These are phyloP conservation scores for Heteractis magnifica DNA, from an alignment of 92 coral and sea anemone species.

Conservation along the genomic window DNA sequence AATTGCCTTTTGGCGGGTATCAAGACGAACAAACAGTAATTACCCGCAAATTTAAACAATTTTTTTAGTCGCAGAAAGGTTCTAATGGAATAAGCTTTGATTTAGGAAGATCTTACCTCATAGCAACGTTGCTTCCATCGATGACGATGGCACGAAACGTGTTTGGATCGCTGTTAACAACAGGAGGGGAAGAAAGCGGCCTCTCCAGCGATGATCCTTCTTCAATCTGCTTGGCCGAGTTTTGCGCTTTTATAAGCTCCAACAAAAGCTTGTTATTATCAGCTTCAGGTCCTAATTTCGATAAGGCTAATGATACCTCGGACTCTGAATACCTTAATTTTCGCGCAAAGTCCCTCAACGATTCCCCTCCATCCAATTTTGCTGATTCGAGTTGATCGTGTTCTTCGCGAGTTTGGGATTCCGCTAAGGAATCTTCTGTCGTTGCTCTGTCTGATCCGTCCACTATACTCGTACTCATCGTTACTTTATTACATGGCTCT, in stretches of 20 bases:
- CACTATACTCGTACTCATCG: neutral
- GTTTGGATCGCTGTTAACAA: slow-evolving; percentile 52
- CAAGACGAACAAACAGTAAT: slow-evolving; percentile 4
- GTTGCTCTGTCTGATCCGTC: neutral
- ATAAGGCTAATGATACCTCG: slow-evolving; percentile 62
- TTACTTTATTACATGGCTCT: neutral
- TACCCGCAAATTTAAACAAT: slow-evolving; percentile 10
- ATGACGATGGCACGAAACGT: slow-evolving; percentile 87
- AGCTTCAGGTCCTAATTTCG: slow-evolving; percentile 82
- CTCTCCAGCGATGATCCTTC: slow-evolving; percentile 72
- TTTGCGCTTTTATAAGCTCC: slow-evolving; percentile 81
- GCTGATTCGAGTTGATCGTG: slow-evolving; percentile 3
- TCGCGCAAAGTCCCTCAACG: slow-evolving; percentile 75
- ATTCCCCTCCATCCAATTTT: slow-evolving; percentile 34
- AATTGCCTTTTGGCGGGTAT: slow-evolving; percentile 37
- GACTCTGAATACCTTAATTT: slow-evolving; percentile 83
- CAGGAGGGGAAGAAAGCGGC: slow-evolving; percentile 31
- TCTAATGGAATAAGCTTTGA: slow-evolving; percentile 5
- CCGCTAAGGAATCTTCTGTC: slow-evolving; percentile 24
- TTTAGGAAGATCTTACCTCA: slow-evolving; percentile 68
- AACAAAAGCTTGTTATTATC: slow-evolving; percentile 71
- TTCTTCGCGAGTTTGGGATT: neutral
- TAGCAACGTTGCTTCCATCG: slow-evolving; percentile 98
- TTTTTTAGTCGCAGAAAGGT: neutral
- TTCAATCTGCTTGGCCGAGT: slow-evolving; percentile 85